Conservation (phyloP, 35 echinoderm and acorn worm species). For the Heliocidaris erythrogramma region DNA sequence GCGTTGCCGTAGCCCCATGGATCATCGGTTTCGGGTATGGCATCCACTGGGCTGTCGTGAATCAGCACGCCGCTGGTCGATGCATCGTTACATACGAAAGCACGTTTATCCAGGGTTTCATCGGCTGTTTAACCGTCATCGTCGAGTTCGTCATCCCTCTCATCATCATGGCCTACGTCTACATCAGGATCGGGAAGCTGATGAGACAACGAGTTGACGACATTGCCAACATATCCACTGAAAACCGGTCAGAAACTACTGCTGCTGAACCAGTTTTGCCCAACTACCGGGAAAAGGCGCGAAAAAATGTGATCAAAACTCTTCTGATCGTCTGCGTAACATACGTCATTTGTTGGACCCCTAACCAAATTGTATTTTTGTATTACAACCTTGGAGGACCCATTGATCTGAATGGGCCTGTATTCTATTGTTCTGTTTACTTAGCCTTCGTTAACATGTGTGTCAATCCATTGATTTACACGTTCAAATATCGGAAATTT, state of each 20-base stretch:
- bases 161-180: constrained; percentile 8
- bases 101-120: not conserved
- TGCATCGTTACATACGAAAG: not conserved
- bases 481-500: constrained; percentile 73
- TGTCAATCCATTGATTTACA: constrained; percentile 84
- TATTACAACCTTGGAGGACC: constrained; percentile 47
- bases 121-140: not conserved
- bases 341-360: constrained; percentile 72
- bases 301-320: constrained; percentile 74
- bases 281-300: not conserved
- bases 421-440: constrained; percentile 52
- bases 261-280: not conserved
- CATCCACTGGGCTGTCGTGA: constrained; percentile 24
- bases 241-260: not conserved
- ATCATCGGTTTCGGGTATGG: constrained; percentile 48
- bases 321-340: constrained; percentile 62
- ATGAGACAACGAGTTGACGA: not conserved
- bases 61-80: not conserved
- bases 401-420: not conserved
- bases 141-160: not conserved
- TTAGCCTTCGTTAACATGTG: constrained; percentile 83
- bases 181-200: not conserved
- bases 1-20: constrained; percentile 44
- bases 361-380: constrained; percentile 49
- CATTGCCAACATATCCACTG: not conserved